Conservation (phyloP, 2,113 vertebrate genomes). For the Oncorhynchus keta region DNA sequence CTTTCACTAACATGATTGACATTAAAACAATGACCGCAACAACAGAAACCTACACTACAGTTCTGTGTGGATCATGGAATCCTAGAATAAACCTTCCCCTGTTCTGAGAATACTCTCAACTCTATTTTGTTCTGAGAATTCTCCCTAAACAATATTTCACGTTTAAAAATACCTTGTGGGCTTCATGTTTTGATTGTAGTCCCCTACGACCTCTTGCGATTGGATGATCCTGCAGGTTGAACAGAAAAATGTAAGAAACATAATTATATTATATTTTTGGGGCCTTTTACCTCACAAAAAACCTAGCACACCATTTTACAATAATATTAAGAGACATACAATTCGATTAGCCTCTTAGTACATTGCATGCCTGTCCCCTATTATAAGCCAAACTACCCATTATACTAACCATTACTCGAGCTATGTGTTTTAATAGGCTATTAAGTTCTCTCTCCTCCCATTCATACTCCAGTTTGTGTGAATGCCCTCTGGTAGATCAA, state of each 20-base stretch:
- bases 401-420: not conserved
- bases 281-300: constrained; percentile 56
- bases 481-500: constrained; percentile 80
- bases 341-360: no score
- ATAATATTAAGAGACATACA: constrained; percentile 6
- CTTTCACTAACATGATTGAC: no score
- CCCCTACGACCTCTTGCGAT: constrained; percentile 66
- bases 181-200: constrained; percentile 69
- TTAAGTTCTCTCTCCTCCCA: not conserved
- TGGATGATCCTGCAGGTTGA: constrained; percentile 70
- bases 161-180: constrained; percentile 55
- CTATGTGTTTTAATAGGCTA: not conserved
- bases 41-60: not conserved
- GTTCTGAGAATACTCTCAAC: constrained; percentile 33
- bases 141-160: constrained; percentile 7
- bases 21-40: no score
- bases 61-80: not conserved
- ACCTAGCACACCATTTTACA: constrained; percentile 25
- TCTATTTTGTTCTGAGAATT: constrained; percentile 36
- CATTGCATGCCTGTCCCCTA: not conserved
- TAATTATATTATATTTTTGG: constrained; percentile 18
- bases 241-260: constrained; percentile 70
- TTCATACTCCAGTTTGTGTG: constrained; percentile 7
- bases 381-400: not conserved
- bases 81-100: constrained; percentile 8